Conservation (phyloP, 2,888 invertebrate genomes). For the Hesperia comma region DNA sequence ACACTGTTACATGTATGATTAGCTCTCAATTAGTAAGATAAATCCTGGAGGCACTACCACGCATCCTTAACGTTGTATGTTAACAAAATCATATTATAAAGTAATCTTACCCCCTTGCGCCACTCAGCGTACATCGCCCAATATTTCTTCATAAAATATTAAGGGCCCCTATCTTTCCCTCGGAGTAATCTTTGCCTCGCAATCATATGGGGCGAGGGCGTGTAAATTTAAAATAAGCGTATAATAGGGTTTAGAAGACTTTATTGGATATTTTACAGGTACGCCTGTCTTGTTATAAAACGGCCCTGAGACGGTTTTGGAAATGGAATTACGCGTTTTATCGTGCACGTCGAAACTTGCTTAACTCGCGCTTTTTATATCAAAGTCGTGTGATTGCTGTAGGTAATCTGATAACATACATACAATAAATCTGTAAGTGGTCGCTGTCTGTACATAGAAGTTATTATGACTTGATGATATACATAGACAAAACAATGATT, state of each 20-base stretch:
- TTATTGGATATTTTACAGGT: constrained; percentile 39
- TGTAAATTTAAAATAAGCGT: constrained; percentile 55
- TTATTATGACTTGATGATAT: too few relatives aligned
- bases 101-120: background rate
- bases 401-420: background rate
- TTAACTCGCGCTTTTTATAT: constrained; percentile 7
- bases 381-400: background rate
- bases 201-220: constrained; percentile 62
- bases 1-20: too few relatives aligned
- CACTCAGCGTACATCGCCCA: constrained; percentile 43
- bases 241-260: constrained; percentile 32
- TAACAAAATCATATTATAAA: constrained; percentile 5
- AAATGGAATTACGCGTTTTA: constrained; percentile 22
- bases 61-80: background rate
- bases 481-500: too few relatives aligned
- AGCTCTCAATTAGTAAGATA: too few relatives aligned
- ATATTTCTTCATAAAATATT: constrained; percentile 79
- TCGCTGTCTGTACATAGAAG: too few relatives aligned
- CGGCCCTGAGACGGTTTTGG: background rate
- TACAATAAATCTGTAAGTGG: too few relatives aligned
- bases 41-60: too few relatives aligned
- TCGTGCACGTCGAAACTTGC: constrained; percentile 16
- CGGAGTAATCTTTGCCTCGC: constrained; percentile 63
- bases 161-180: constrained; percentile 63
- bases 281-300: constrained; percentile 33